Evolutionary conservation across 2,797 vertebrate genomes (phyloP), one percentile per base, ranked within the genome.

Genomic region (Poecile montanus): DNA sequence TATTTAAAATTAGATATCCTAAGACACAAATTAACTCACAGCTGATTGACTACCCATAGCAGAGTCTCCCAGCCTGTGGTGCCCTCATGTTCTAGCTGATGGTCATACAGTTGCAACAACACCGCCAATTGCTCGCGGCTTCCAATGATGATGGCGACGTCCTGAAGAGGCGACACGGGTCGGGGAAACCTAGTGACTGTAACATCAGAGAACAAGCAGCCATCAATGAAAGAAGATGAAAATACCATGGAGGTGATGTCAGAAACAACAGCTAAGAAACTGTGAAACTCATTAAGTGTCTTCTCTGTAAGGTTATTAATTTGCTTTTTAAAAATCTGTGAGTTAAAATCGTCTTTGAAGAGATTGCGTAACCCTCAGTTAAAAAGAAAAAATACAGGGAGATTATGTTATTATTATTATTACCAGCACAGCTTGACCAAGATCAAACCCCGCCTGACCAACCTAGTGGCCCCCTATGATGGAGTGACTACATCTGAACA

Each of bases 41-140:
- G 97, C 29, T 99, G 99, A 97, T 99, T 99, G 97, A 99, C 99
- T 89, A 99, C 99, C 99, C 99, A 99, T 22, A 99, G 98, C 84
- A 99, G 97, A 89, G 98, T 99, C 48, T 99, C 99, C 99, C 99
- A 99, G 97, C 99, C 99, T 10, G 99, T 99, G 94, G 99, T 99
- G 65, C 99, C 99, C 97, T 99, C 99, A 0, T 99, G 99, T 58
- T 99, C 99, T 8, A 99, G 98, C 96, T 99, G 99, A 96, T 99
- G 96, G 95, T 99, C 99, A 22, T 99, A 99, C n/a, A 99, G 98
- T 9, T 99, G 97, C 51, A 99, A 96, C 14, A 99, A 97, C 18
- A 98, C 98, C 2, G 99, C 98, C 92, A 99, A 91, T 50, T 99
- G 98, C 72, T 99, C 99, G 1, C 99, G 98, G 95, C 99, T 99